Percentiles rank a stretch among this genome's conserved stretches.
Evolutionary conservation across 92 coral and sea anemone species (phyloP).

Genomic region (Pocillopora meandrina): DNA sequence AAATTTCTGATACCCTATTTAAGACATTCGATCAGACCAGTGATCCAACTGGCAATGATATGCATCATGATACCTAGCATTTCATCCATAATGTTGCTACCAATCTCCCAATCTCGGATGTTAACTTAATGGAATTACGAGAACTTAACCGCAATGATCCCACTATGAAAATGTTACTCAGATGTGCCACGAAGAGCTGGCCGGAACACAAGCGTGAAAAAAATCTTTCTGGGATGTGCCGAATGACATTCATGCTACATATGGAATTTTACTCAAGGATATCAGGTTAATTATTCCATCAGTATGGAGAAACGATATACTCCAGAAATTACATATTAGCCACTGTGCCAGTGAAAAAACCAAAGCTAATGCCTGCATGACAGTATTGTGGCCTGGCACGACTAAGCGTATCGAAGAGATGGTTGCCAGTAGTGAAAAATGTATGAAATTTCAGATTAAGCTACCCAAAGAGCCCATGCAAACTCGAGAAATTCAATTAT

Average conservation of each 20-base stretch:
- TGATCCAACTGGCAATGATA: constrained; percentile 23
- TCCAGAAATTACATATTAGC: constrained; percentile 34
- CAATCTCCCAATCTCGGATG: constrained; percentile 34
- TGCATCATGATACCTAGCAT: constrained; percentile 27
- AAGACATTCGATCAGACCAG: constrained; percentile 31
- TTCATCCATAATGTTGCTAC: constrained; percentile 1
- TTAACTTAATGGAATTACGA: background rate
- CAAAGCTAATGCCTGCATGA: constrained; percentile 20
- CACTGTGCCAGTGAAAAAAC: constrained; percentile 48
- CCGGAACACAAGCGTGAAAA: constrained; percentile 28
- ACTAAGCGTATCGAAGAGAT: constrained; percentile 22
- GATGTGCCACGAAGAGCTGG: constrained; percentile 26
- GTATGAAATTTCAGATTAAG: constrained; percentile 32
- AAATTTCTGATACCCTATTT: constrained; percentile 57
- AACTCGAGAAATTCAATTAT: constrained; percentile 5
- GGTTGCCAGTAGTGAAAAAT: constrained; percentile 24
- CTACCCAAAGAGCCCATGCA: constrained; percentile 45
- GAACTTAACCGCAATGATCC: constrained; percentile 10
- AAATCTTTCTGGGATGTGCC: constrained; percentile 32
- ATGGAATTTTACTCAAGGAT: constrained; percentile 35
- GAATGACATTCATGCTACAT: constrained; percentile 35
- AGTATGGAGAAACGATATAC: constrained; percentile 17
- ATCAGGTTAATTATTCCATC: constrained; percentile 30
- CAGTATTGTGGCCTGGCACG: constrained; percentile 45
- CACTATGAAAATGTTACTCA: constrained; percentile 10